These are phyloP conservation scores for Branchinecta sandiegonensis DNA, from an alignment of 2,888 invertebrate species.

Conservation along the genomic window DNA sequence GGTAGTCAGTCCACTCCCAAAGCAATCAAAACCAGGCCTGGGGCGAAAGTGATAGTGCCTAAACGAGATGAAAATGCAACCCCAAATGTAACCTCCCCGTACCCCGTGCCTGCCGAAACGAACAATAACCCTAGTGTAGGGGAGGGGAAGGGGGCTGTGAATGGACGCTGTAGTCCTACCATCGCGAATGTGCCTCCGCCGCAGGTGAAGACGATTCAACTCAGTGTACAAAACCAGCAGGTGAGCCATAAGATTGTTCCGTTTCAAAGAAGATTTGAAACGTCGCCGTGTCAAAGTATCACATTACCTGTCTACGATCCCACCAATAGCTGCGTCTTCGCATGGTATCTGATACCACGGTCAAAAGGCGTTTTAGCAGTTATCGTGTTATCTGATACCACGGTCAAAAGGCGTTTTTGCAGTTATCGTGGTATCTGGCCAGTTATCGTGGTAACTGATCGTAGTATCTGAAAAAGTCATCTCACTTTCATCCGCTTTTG, in stretches of 20 bases:
- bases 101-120: slow-evolving; percentile 17
- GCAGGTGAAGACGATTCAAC: slow-evolving; percentile 54
- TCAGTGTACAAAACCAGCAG: slow-evolving; percentile 57
- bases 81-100: slow-evolving; percentile 7
- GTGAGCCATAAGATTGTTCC: slow-evolving; percentile 30
- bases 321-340: too few species aligned
- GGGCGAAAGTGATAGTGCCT: slow-evolving; percentile 15
- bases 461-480: too few species aligned
- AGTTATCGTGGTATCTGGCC: too few species aligned
- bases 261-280: too few species aligned
- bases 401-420: too few species aligned
- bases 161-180: background rate
- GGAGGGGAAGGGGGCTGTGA: slow-evolving; percentile 18
- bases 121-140: slow-evolving; percentile 19
- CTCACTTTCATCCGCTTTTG: too few species aligned
- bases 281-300: too few species aligned
- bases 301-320: too few species aligned
- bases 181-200: slow-evolving; percentile 9
- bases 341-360: too few species aligned
- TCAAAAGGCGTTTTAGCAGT: too few species aligned
- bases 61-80: background rate
- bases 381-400: too few species aligned
- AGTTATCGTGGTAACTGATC: too few species aligned
- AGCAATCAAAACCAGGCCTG: background rate
- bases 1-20: background rate